Evolutionary conservation across 37 sponge, comb jelly and placozoan genomes (phyloP), one percentile per base, ranked within the genome.

Genomic region (Tethya wilhelma): DNA sequence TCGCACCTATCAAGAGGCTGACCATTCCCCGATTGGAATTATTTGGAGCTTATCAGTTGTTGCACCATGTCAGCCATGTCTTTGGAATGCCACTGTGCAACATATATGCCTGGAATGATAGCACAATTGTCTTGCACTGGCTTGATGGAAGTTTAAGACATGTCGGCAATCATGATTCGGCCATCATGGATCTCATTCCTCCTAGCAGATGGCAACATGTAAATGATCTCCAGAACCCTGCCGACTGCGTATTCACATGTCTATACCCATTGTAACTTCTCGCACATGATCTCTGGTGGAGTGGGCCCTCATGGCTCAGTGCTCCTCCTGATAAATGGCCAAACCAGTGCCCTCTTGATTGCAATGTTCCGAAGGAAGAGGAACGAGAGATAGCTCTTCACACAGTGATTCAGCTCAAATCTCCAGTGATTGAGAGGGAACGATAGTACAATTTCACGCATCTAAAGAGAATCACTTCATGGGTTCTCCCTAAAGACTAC

Each of bases 261-360:
- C n/a, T n/a, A n/a, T n/a, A n/a, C n/a, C n/a, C n/a, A n/a, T n/a
- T n/a, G n/a, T n/a, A n/a, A n/a, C 38, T 77, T n/a, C 7, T 77
- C 12, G 39, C 14, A 19, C 62, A 77, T 38, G 64, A 77, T n/a
- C 56, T 67, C 6, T 79, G 79, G 79, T 67, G 69, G 69, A 38
- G 67, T 79, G 79, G 79, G 17, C 79, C 79, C 14, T n/a, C 14
- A 6, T 67, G 79, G 79, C 34, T 79, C 20, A 67, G 31, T 23
- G 22, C 44, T 56, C 30, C 37, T 34, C 33, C 33, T 26, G 1
- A 23, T 9, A 36, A 42, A 23, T 42, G 71, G 44, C 71, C 71
- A 42, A 41, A 41, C 9, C 71, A 20, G 26, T 22, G n/a, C n/a
- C n/a, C 41, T 22, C 41, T 28, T 19, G 20, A 28, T 30, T 30